phyloP scores from a whole-genome alignment of 2,888 invertebrate species.

The Kuschelorhynchus macadamiae region DNA sequence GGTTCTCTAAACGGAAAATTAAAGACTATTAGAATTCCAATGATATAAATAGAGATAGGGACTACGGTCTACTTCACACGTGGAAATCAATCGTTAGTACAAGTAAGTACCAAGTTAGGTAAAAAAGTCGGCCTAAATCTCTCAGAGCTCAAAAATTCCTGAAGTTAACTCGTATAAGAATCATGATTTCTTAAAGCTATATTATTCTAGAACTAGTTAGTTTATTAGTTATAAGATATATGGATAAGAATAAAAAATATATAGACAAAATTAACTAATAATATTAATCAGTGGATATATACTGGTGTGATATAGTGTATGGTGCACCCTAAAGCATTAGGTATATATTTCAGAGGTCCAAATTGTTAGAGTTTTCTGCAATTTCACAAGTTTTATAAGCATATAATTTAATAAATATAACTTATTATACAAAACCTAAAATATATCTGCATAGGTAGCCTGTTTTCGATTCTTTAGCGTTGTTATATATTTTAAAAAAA shows the following conservation, averaged over 20 bases:
- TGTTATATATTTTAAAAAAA: slow-evolving; percentile 66
- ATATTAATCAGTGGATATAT: slow-evolving; percentile 61
- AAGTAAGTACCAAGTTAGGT: too few relatives aligned
- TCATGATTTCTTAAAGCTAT: too few relatives aligned
- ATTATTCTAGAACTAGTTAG: too few relatives aligned
- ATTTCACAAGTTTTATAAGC: slow-evolving; percentile 70
- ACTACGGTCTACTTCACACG: too few relatives aligned
- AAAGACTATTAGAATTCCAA: too few relatives aligned
- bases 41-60: too few relatives aligned
- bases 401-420: slow-evolving; percentile 66
- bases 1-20: too few relatives aligned
- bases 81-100: too few relatives aligned
- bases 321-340: slow-evolving; percentile 65
- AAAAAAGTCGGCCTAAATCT: too few relatives aligned
- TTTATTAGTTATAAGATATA: slow-evolving; percentile 18
- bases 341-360: slow-evolving; percentile 67
- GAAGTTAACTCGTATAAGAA: too few relatives aligned
- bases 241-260: slow-evolving; percentile 28
- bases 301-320: slow-evolving; percentile 69
- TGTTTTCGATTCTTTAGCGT: slow-evolving; percentile 66
- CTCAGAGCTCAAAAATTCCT: too few relatives aligned
- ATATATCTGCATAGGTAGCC: slow-evolving; percentile 66
- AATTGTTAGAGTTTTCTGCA: slow-evolving; percentile 70
- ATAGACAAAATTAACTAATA: slow-evolving; percentile 19
- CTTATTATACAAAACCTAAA: slow-evolving; percentile 63